phyloP scores from a whole-genome alignment of 53 echinoderm and acorn worm genomes.

The Echinometra lucunter region DNA sequence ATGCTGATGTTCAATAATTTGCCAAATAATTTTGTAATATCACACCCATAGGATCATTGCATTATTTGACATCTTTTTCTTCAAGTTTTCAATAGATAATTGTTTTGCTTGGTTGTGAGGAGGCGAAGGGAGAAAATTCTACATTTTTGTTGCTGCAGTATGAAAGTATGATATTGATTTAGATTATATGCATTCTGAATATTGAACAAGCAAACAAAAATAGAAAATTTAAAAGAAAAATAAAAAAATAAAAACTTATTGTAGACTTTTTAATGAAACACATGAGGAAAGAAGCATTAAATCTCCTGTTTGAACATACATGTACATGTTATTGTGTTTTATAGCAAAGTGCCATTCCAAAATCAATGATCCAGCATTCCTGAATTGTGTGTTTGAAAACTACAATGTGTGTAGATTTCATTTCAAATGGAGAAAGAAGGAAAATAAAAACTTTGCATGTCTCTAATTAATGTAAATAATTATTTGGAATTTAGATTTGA shows the following conservation, averaged over 20 bases:
- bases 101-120: too few species aligned
- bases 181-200: background rate
- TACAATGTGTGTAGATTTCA: slow-evolving; percentile 25
- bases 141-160: background rate
- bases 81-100: too few species aligned
- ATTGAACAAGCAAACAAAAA: background rate
- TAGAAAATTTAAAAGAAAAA: too few species aligned
- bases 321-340: background rate
- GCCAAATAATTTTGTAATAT: too few species aligned
- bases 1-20: too few species aligned
- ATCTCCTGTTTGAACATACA: background rate
- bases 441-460: background rate
- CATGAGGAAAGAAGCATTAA: too few species aligned
- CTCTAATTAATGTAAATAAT: background rate
- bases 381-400: slow-evolving; percentile 26
- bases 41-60: too few species aligned
- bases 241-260: too few species aligned
- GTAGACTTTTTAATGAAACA: too few species aligned
- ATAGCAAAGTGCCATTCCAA: slow-evolving; percentile 1
- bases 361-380: background rate
- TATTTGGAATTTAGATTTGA: background rate
- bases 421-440: background rate
- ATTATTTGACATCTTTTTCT: too few species aligned
- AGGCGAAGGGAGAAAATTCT: background rate
- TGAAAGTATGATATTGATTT: background rate